Percentiles rank a stretch among this genome's conserved stretches.
These are phyloP conservation scores for Bugulina stolonifera DNA, from an alignment of 2,888 invertebrate genomes.

Conservation along the genomic window DNA sequence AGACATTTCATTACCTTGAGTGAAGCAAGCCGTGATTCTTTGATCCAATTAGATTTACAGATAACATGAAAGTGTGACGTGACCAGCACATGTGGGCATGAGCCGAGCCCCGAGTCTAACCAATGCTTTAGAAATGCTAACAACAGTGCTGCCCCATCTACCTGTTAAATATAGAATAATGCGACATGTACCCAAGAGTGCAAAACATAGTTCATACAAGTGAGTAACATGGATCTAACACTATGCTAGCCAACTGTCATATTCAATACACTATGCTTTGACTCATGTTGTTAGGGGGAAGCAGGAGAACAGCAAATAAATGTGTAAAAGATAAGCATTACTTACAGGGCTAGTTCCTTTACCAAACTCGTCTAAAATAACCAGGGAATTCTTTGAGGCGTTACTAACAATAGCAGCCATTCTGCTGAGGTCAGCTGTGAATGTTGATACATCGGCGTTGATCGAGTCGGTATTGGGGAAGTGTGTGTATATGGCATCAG, in stretches of 20 bases:
- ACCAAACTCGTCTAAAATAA: conserved; percentile 85
- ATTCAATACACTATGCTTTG: no score
- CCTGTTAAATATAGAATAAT: no score
- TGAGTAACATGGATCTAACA: no score
- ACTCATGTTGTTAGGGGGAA: no score
- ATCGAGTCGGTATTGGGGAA: conserved; percentile 73
- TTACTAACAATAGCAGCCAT: conserved; percentile 59
- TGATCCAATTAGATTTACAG: conserved; percentile 57
- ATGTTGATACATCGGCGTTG: conserved; percentile 73
- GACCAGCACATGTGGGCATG: conserved; percentile 69
- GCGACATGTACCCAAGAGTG: no score
- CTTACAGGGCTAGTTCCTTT: conserved; percentile 65
- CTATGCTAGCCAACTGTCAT: no score
- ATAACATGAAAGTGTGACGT: conserved; percentile 73
- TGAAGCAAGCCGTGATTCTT: conserved; percentile 57
- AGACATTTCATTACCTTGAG: conserved; percentile 55
- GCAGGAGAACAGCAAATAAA: no score
- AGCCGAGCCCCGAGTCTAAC: conserved; percentile 55
- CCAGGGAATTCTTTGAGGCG: conserved; percentile 63
- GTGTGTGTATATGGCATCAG: conserved; percentile 70
- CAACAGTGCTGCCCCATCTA: conserved; percentile 71
- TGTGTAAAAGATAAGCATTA: conserved; percentile 2
- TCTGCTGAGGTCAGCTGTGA: conserved; percentile 67
- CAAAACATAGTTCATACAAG: no score
- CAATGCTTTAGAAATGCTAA: conserved; percentile 66